Evolutionary conservation across 1,140 invertebrate genomes (phyloP).

Genomic region (Cotesia glomerata): DNA sequence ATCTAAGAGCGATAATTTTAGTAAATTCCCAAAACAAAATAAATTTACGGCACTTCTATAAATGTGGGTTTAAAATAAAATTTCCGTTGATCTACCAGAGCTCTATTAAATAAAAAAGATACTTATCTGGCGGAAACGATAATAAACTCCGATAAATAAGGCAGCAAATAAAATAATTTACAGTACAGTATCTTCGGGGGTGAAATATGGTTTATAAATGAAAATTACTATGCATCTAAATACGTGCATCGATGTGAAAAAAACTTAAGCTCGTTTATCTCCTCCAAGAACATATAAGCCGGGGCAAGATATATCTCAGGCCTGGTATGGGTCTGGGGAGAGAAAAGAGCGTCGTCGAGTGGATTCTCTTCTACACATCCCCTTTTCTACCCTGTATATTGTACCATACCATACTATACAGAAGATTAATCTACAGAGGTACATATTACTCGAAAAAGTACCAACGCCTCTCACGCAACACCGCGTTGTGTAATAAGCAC

Average conservation of each 20-base stretch:
- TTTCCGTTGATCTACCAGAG: too few relatives aligned
- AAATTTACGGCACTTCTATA: too few relatives aligned
- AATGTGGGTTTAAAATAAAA: too few relatives aligned
- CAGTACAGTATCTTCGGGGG: not conserved
- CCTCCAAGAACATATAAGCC: not conserved
- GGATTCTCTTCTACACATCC: not conserved
- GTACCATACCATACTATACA: not conserved
- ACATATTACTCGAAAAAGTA: constrained; percentile 23
- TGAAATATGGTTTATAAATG: not conserved
- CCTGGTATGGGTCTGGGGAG: not conserved
- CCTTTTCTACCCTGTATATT: not conserved
- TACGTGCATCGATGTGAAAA: constrained; percentile 6
- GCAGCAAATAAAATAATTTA: not conserved
- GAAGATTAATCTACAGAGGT: constrained; percentile 25
- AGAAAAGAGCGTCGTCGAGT: constrained; percentile 2
- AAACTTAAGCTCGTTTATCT: not conserved
- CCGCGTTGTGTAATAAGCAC: constrained; percentile 33
- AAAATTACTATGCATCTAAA: constrained; percentile 6
- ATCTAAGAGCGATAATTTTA: too few relatives aligned
- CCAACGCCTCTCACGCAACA: constrained; percentile 32
- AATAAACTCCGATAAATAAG: too few relatives aligned
- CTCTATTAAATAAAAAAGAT: too few relatives aligned
- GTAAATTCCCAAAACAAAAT: too few relatives aligned
- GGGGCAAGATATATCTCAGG: not conserved
- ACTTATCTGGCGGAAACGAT: too few relatives aligned